Conservation (phyloP, 2,797 vertebrate genomes). For the Brachymystax lenok region DNA sequence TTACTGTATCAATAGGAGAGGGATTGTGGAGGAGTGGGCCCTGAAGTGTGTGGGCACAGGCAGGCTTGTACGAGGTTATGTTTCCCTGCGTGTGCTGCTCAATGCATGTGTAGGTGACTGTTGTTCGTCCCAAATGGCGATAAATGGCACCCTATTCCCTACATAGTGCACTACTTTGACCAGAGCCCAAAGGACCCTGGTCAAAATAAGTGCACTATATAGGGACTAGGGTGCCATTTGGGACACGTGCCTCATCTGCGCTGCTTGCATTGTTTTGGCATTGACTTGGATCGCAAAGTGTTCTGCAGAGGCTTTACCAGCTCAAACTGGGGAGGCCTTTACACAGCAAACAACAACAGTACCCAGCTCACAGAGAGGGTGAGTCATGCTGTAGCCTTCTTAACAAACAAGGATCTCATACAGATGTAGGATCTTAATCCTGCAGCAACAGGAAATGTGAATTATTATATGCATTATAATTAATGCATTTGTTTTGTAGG, state of each 20-base stretch:
- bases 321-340: neutral
- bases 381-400: neutral
- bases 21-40: neutral
- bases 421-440: too few species aligned
- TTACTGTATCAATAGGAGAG: neutral
- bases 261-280: slow-evolving; percentile 10
- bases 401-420: neutral
- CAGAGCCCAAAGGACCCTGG: neutral
- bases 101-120: neutral
- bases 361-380: neutral
- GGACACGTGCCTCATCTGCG: neutral
- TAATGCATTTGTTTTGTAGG: too few species aligned
- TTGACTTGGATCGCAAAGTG: neutral
- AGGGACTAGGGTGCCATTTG: neutral
- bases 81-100: neutral
- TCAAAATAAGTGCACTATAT: neutral
- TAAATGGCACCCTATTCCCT: neutral
- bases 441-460: too few species aligned
- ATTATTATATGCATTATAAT: too few species aligned
- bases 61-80: neutral
- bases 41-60: neutral
- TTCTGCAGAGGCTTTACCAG: slow-evolving; percentile 2
- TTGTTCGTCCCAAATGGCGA: too few species aligned
- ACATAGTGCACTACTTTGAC: neutral
- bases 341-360: neutral